Conservation (phyloP, 1,140 invertebrate genomes). For the Littorina saxatilis region DNA sequence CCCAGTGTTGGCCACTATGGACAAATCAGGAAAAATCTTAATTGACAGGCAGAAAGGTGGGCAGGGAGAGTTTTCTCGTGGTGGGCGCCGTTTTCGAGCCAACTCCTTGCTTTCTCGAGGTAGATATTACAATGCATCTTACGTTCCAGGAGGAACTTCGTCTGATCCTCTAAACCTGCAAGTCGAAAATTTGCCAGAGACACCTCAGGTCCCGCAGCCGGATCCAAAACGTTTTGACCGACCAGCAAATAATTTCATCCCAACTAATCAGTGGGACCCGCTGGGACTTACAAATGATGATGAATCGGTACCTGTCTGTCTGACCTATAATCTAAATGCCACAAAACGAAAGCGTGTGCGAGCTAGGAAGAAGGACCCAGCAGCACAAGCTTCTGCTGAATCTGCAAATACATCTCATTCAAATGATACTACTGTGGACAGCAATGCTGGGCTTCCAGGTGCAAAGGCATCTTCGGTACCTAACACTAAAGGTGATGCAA, state of each 20-base stretch:
- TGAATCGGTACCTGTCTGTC: background rate
- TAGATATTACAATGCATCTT: no score
- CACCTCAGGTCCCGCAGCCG: background rate
- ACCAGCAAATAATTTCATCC: conserved; percentile 11
- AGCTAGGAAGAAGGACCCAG: background rate
- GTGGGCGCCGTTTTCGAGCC: no score
- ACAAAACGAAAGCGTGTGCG: background rate
- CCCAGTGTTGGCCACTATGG: no score
- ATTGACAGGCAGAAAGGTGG: no score
- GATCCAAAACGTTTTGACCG: background rate
- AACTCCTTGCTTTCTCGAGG: no score
- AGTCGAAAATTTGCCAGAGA: background rate
- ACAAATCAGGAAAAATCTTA: no score
- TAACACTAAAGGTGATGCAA: no score
- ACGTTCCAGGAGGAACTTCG: background rate
- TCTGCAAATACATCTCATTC: background rate
- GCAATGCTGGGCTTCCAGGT: no score
- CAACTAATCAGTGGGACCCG: background rate
- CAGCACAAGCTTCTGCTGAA: background rate
- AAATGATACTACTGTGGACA: no score
- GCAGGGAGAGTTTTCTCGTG: no score
- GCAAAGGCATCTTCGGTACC: no score
- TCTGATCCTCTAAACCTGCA: background rate
- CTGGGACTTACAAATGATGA: conserved; percentile 1
- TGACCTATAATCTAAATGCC: background rate